These are phyloP conservation scores for Megaceryle maxima DNA, from an alignment of 2,113 vertebrate species.

Conservation along the genomic window DNA sequence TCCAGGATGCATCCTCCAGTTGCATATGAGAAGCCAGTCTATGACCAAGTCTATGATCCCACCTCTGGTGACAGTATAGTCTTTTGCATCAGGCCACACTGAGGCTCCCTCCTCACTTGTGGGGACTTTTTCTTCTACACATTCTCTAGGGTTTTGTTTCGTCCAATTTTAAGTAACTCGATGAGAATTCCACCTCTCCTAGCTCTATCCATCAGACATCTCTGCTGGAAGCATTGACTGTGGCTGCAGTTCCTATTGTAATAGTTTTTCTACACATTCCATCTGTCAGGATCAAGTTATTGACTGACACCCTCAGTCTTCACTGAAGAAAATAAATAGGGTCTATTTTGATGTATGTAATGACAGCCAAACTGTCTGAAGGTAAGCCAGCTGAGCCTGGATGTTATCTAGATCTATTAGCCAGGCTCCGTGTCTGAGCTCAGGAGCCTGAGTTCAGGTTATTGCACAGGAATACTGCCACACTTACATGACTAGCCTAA, in stretches of 20 bases:
- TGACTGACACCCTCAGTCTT: not conserved
- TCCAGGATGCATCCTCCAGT: not conserved
- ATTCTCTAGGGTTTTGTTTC: not conserved
- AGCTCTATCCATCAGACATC: not conserved
- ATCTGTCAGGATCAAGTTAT: not conserved
- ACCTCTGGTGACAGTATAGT: not conserved
- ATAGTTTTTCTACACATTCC: not conserved
- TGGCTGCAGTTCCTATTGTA: not conserved
- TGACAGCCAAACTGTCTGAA: not conserved
- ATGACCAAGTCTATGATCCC: not conserved
- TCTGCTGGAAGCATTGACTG: not conserved
- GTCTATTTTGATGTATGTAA: not conserved
- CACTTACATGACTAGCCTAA: not conserved
- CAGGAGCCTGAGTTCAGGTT: not conserved
- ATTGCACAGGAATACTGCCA: not conserved
- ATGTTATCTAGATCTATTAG: not conserved
- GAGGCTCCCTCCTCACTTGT: not conserved
- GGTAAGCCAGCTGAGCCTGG: not conserved
- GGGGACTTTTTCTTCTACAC: not conserved
- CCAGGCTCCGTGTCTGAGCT: not conserved
- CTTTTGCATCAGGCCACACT: not conserved
- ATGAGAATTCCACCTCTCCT: not conserved
- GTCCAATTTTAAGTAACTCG: not conserved
- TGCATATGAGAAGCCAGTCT: not conserved
- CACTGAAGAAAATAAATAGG: not conserved